Base-by-base conservation (phyloP, 1,140 invertebrate species). In the Heliconius hewitsoni region DNA sequence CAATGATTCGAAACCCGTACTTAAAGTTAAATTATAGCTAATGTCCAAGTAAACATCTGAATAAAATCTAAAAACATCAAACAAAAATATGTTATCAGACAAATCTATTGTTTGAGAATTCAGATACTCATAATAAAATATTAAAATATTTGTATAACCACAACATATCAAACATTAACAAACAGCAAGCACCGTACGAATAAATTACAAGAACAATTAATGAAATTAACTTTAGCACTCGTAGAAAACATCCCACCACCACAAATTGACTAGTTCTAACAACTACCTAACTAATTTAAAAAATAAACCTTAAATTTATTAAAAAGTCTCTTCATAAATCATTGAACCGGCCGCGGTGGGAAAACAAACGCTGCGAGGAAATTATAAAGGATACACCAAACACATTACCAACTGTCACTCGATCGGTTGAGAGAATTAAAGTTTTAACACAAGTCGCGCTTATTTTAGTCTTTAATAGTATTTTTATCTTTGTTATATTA, bases 181-280 rank as follows among this genome's bases (percentile, higher is more conserved):
- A 88, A 92, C 89, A 91, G 83, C 86, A 91, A 94, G 93, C 93
- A 94, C 93, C 93, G 89, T 87, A 91, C 89, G 89, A 91, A 89
- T 88, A 90, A 89, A 79, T 86, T 85, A 91, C 83, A 84, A 84
- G 86, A 84, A 88, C 87, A 88, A 89, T 81, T 88, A 87, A 85
- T 81, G 87, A 91, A 90, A 87, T 88, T 83, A 89, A 90, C 84
- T 86, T 86, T 89, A 91, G 89, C 88, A 87, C 87, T 90, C 89
- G 89, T 93, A 94, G 93, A 94, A 94, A 93, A 93, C 85, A 83
- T 91, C 86, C 87, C 90, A 91, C 90, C 90, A 93, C 88, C 92
- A 93, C 91, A 90, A 94, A 94, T 94, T 94, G 93, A 94, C 93
- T 94, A 94, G 88, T 90, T 87, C 93, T 94, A 94, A 91, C 80